A percentile compares a stretch with the other conserved stretches of the same genome.
Evolutionary conservation across 1,140 invertebrate species (phyloP).

Genomic region (Cydia amplana): DNA sequence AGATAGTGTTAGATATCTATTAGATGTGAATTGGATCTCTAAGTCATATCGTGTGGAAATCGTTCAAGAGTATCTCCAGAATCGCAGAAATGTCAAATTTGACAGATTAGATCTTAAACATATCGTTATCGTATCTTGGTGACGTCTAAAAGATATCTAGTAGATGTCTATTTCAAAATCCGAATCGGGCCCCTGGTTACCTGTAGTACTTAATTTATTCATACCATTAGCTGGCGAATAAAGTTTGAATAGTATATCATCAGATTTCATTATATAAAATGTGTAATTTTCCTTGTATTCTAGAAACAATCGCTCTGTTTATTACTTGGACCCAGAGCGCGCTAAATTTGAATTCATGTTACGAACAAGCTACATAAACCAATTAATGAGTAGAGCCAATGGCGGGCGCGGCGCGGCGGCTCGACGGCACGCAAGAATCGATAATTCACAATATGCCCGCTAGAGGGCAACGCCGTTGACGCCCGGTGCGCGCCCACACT

Average conservation of each 20-base stretch:
- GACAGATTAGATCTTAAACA: no score
- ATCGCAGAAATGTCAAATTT: no score
- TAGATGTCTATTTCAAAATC: no score
- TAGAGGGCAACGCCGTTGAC: slow-evolving; percentile 72
- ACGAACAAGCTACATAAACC: slow-evolving; percentile 75
- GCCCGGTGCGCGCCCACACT: slow-evolving; percentile 74
- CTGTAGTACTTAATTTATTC: no score
- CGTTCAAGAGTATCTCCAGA: no score
- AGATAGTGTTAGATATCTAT: no score
- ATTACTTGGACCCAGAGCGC: slow-evolving; percentile 67
- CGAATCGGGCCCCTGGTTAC: no score
- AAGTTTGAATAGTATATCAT: neutral
- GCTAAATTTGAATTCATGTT: slow-evolving; percentile 79
- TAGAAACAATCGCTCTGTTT: slow-evolving; percentile 66
- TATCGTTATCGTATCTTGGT: no score
- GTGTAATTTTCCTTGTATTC: slow-evolving; percentile 61
- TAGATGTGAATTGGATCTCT: no score
- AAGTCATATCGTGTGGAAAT: no score
- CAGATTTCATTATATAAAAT: slow-evolving; percentile 68
- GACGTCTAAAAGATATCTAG: no score
- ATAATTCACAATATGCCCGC: slow-evolving; percentile 78
- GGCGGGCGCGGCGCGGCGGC: slow-evolving; percentile 57
- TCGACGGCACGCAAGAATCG: slow-evolving; percentile 72
- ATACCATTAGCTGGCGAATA: no score
- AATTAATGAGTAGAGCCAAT: slow-evolving; percentile 76